Conservation (phyloP, 2,797 vertebrate species). For the Enteromius radiatus region DNA sequence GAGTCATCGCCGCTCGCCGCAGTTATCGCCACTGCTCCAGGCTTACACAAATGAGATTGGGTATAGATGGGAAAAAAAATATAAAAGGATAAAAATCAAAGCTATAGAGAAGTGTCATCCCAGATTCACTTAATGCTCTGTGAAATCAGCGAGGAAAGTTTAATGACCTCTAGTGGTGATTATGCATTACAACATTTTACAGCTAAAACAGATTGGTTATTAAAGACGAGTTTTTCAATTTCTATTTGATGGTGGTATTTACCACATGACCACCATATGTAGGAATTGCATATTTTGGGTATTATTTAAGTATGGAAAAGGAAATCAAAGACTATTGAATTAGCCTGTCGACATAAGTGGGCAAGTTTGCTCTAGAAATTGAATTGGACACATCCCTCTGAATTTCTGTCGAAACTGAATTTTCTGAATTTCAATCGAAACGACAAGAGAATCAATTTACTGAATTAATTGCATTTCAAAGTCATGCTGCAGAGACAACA, state of each 20-base stretch:
- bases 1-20: conserved; percentile 36
- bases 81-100: conserved; percentile 28
- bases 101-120: background rate
- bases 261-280: background rate
- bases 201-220: background rate
- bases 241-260: background rate
- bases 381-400: background rate
- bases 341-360: background rate
- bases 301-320: background rate
- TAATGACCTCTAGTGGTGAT: conserved; percentile 25
- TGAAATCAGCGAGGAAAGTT: conserved; percentile 5
- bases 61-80: conserved; percentile 9
- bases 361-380: background rate
- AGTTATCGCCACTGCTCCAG: conserved; percentile 13
- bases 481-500: background rate
- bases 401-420: no score
- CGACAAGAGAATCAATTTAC: background rate
- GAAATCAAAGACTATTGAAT: background rate
- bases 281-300: background rate
- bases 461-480: background rate
- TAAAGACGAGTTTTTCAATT: background rate
- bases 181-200: background rate
- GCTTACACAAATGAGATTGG: conserved; percentile 19
- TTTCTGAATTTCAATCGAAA: background rate
- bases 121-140: background rate